Evolutionary conservation across 2,888 invertebrate species (phyloP).

Genomic region (Keiferia lycopersicella): DNA sequence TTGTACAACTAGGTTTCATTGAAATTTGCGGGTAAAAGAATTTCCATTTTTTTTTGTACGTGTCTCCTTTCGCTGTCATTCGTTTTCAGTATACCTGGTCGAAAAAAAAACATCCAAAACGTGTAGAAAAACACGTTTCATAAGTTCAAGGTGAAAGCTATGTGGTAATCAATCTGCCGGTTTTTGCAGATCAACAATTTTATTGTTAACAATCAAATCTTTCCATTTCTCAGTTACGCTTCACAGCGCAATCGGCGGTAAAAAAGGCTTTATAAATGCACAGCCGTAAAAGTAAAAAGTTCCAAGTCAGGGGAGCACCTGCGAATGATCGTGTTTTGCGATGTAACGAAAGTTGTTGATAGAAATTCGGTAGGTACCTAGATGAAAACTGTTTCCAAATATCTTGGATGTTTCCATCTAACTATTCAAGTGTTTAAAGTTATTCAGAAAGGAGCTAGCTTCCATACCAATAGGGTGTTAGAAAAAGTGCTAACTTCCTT

Average conservation of each 20-base stretch:
- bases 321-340: neutral
- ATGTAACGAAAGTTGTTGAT: conserved; percentile 5
- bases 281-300: neutral
- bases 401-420: too few species aligned
- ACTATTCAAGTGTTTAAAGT: too few species aligned
- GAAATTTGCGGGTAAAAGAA: neutral
- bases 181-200: conserved; percentile 28
- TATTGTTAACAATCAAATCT: conserved; percentile 30
- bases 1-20: too few species aligned
- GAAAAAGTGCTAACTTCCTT: too few species aligned
- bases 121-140: conserved; percentile 3
- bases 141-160: conserved; percentile 46
- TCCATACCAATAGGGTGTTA: too few species aligned
- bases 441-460: too few species aligned
- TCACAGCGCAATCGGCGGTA: conserved; percentile 38
- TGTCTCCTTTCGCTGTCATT: neutral
- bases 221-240: conserved; percentile 42
- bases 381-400: too few species aligned
- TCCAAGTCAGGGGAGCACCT: neutral
- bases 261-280: conserved; percentile 18
- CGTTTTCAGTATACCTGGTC: neutral
- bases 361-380: neutral
- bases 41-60: neutral
- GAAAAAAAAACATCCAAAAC: neutral
- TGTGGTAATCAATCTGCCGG: conserved; percentile 34